These are phyloP conservation scores for Colinus virginianus DNA, from an alignment of 2,113 vertebrate genomes.

Conservation along the genomic window DNA sequence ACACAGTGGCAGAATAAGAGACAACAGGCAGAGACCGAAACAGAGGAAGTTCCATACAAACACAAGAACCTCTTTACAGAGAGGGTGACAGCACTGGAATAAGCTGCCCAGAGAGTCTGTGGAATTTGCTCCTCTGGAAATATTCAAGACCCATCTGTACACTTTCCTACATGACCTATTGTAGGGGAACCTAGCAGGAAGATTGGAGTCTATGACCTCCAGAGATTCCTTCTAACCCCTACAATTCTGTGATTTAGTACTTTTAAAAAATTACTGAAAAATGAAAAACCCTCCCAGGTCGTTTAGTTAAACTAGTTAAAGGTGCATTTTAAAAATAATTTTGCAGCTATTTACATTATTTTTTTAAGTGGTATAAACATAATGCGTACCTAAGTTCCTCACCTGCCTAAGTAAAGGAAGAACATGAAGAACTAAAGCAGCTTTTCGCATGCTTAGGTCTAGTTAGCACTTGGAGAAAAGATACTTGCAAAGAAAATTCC, in stretches of 20 bases:
- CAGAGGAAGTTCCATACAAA: too few species aligned
- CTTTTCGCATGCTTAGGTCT: not conserved
- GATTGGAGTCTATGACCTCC: too few species aligned
- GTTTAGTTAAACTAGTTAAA: not conserved
- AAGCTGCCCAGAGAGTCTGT: too few species aligned
- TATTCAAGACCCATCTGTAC: too few species aligned
- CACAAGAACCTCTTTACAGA: too few species aligned
- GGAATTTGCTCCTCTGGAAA: too few species aligned
- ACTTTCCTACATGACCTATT: too few species aligned
- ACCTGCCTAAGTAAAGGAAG: not conserved
- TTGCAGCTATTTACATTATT: not conserved
- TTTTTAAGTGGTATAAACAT: not conserved
- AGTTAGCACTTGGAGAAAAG: not conserved
- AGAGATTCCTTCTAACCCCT: too few species aligned
- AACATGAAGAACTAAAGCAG: not conserved
- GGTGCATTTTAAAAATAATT: rapidly evolving
- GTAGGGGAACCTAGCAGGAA: too few species aligned
- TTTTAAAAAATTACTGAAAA: not conserved
- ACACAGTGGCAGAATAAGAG: too few species aligned
- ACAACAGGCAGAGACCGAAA: too few species aligned
- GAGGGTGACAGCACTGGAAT: too few species aligned
- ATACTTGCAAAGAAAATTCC: not conserved
- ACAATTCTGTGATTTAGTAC: not conserved
- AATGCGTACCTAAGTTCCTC: not conserved
- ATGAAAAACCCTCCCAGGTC: not conserved